Evolutionary conservation across 2,113 vertebrate genomes (phyloP), one percentile per base, ranked within the genome.

Genomic region (Thunnus thynnus): DNA sequence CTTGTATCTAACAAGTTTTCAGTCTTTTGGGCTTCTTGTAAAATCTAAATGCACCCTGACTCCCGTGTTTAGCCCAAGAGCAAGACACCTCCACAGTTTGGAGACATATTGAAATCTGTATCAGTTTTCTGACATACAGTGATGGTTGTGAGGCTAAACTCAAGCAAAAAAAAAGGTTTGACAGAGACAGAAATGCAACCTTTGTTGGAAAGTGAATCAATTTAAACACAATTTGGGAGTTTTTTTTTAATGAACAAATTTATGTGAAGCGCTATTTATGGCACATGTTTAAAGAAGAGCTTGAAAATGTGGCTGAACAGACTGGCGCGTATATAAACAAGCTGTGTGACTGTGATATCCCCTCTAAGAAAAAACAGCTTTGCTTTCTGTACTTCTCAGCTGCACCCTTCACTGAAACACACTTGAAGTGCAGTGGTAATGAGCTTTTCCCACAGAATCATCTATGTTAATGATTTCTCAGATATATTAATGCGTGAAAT

Each of bases 291-390:
- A 11, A 57, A 57, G 17, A 32, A 16, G 14, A 32, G 17, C 12
- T 47, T 55, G 20, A 9, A 17, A 56, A 54, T 80, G 48, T 32
- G 25, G 18, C 25, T 54, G 62, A 74, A 61, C 56, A 69, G 46
- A 46, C 41, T 25, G 2, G 46, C 14, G 2, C 4, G 48, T 47
- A 13, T 14, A 61, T n/a, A n/a, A 18, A 69, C 65, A 72, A 47
- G 70, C 70, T 84, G 57, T n/a, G 22, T n/a, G 46, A 63, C 70
- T 62, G 30, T 52, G 82, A 78, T 66, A 74, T 70, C 48, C 17
- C 30, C 10, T 70, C 13, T 25, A 48, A 76, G 36, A 72, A 79
- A 56, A 82, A 18, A 8, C 5, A 48, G 36, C 52, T 16, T 41
- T 11, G 30, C 63, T 60, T 44, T 25, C 5, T 36, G 6, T 13